Percentiles rank a stretch among this genome's conserved stretches.
These are phyloP conservation scores for Pyrochroa serraticornis DNA, from an alignment of 2,888 invertebrate species.

Conservation along the genomic window DNA sequence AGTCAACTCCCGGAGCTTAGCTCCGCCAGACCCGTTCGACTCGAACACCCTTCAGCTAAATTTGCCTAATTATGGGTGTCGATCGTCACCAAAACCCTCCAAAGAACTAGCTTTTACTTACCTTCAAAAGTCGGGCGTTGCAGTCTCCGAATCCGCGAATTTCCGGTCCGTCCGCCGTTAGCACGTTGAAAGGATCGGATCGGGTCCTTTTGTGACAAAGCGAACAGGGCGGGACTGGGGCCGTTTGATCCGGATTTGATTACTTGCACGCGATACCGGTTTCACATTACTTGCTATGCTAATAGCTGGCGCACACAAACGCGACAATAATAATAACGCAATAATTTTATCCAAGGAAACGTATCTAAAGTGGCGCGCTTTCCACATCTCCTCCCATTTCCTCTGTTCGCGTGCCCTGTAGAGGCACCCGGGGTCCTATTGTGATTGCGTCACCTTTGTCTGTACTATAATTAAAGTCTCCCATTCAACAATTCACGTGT, in stretches of 20 bases:
- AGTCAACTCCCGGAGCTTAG: no score
- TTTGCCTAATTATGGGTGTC: no score
- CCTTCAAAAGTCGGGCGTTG: conserved; percentile 9
- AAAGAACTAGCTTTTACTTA: no score
- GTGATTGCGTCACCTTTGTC: neutral
- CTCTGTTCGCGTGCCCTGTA: neutral
- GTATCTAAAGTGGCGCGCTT: neutral
- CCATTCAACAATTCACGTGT: conserved; percentile 3
- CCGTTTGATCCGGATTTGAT: conserved; percentile 42
- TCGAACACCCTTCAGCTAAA: no score
- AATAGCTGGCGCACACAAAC: conserved; percentile 21
- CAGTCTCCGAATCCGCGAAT: conserved; percentile 13
- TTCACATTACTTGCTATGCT: conserved; percentile 40
- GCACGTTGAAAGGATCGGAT: no score
- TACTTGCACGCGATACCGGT: conserved; percentile 43
- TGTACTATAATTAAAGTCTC: neutral
- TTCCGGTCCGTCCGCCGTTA: no score
- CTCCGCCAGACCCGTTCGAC: no score
- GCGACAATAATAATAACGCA: neutral
- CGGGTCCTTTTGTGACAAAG: neutral
- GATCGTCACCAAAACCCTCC: no score
- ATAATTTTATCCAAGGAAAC: neutral
- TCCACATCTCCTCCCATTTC: neutral
- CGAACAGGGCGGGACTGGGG: conserved; percentile 13
- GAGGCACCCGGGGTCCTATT: neutral